These are phyloP conservation scores for Siphamia tubifer DNA, from an alignment of 2,113 vertebrate genomes.

Conservation along the genomic window DNA sequence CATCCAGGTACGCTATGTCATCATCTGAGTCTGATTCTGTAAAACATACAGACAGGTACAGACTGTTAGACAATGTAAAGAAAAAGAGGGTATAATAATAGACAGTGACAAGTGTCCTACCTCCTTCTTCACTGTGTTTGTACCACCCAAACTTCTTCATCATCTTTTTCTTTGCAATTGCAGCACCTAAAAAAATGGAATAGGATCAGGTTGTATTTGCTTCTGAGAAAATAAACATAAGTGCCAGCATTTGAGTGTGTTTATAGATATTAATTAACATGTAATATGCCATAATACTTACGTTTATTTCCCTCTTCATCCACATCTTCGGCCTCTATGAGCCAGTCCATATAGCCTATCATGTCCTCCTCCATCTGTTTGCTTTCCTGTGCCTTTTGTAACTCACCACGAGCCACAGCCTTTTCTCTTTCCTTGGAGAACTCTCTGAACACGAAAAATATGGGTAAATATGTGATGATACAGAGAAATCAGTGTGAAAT, in stretches of 20 bases:
- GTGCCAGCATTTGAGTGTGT: neutral
- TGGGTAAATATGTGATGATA: neutral
- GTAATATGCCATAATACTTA: conserved; percentile 26
- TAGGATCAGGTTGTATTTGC: neutral
- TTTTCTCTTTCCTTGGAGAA: conserved; percentile 96
- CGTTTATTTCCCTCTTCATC: conserved; percentile 81
- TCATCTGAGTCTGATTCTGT: conserved; percentile 81
- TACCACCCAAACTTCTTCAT: conserved; percentile 86
- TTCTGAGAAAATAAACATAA: neutral
- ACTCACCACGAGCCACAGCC: conserved; percentile 91
- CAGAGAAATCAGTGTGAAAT: neutral
- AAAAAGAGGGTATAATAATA: neutral
- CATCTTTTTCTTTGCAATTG: conserved; percentile 83
- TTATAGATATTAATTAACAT: neutral
- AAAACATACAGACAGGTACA: neutral
- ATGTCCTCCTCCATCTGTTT: conserved; percentile 93
- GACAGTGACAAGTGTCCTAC: conserved; percentile 6
- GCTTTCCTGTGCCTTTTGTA: conserved; percentile 92
- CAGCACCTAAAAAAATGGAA: conserved; percentile 63
- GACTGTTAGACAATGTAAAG: neutral
- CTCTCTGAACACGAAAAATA: conserved; percentile 76
- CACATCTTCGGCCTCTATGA: conserved; percentile 90
- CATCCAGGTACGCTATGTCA: conserved; percentile 79
- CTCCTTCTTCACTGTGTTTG: conserved; percentile 81
- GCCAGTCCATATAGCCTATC: conserved; percentile 92